Evolutionary conservation across 1,140 invertebrate genomes (phyloP).

Genomic region (Odontomachus brunneus): DNA sequence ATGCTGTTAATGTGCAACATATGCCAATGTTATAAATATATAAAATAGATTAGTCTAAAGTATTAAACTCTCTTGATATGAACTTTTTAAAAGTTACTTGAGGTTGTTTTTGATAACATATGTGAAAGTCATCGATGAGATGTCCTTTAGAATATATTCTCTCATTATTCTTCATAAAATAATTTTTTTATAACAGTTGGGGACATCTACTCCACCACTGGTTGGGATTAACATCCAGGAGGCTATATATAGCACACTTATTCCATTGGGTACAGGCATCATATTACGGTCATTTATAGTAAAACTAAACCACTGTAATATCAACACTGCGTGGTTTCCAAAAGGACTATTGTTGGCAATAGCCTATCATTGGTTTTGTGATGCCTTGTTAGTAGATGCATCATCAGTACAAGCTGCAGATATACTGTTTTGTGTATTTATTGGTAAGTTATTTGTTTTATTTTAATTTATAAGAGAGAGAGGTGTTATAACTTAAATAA

Average conservation of each 20-base stretch:
- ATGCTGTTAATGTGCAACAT: no score
- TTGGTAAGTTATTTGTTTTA: conserved; percentile 72
- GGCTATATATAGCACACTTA: conserved; percentile 80
- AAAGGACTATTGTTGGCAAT: conserved; percentile 78
- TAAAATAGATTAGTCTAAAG: no score
- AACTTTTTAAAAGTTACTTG: no score
- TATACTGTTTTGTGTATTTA: conserved; percentile 81
- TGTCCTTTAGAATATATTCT: no score
- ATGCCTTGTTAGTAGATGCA: conserved; percentile 81
- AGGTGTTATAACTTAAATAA: no score
- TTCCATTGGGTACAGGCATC: conserved; percentile 80
- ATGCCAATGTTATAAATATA: no score
- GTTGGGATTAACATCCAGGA: conserved; percentile 81
- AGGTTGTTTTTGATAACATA: no score
- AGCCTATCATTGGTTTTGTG: conserved; percentile 83
- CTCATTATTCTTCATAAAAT: no score
- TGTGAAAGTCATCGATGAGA: no score
- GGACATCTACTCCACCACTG: conserved; percentile 78
- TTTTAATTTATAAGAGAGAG: no score
- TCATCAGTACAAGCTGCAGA: conserved; percentile 81
- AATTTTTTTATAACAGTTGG: conserved; percentile 72
- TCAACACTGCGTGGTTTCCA: conserved; percentile 79
- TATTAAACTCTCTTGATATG: no score
- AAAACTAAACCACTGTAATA: conserved; percentile 57
- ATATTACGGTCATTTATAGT: conserved; percentile 67